Base-by-base conservation (phyloP, 2,113 vertebrate genomes). In the human (Homo sapiens) region DNA sequence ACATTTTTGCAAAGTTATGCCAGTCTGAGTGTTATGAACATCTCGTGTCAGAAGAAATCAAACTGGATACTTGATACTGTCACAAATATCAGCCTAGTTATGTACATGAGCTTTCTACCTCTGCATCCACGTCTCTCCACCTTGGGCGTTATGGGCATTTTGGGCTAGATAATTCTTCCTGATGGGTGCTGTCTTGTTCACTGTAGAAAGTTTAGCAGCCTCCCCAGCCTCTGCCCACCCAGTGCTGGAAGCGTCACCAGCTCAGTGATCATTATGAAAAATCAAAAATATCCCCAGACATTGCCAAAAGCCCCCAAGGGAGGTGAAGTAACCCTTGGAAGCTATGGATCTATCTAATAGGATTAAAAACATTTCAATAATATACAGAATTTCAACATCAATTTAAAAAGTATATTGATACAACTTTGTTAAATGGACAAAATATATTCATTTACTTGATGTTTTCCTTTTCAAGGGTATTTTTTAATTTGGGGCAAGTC, bases 71-170 rank as follows among this genome's bases (percentile, higher is more conserved):
- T 45, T 73, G n/a, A 43, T 20, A 27, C 12, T n/a, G 8, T 80
- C 40, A 61, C 43, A 92, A 22, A 13, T 35, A 38, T 72, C 52
- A 18, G 16, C 18, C 6, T n/a, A 16, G 13, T 61, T 52, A 1
- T 11, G 14, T 30, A 8, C 8, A 0, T 70, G 30, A 12, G 40
- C 1, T 4, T 7, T n/a, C 25, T 45, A 7, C 2, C 1, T 59
- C 40, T 70, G 6, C 3, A 3, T 13, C 12, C 32, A 38, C 6
- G 0, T 12, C 16, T 38, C 11, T 64, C 57, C 17, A 2, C 14
- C 12, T n/a, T 30, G 11, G 40, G 45, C 6, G 8, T 2, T 20
- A 38, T 2, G 8, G 57, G 66, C 11, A 17, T n/a, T 20, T 64
- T 0, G 14, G 82, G 25, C 57, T 68, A 25, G 25, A 8, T 22